Evolutionary conservation across 1,140 invertebrate genomes (phyloP), one percentile per base, ranked within the genome.

Genomic region (Pseudachorutes palmiensis): DNA sequence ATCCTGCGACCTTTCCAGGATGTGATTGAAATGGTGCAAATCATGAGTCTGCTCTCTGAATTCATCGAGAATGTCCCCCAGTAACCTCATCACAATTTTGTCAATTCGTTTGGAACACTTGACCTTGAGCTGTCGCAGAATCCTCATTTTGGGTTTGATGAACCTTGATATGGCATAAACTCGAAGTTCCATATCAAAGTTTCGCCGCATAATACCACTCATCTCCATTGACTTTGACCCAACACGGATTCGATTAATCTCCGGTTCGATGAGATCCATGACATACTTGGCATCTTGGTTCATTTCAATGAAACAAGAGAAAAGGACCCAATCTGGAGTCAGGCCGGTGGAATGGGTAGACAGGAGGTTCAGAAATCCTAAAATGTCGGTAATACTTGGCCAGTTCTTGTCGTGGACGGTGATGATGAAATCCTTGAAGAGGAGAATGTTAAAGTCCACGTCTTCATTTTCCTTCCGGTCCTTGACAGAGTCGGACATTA

Each of bases 311-410:
- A 65, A 65, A 51, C 29, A 2, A n/a, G 63, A 65, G 26, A 59
- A 65, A n/a, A 65, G 63, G 31, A 65, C 49, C 63, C 63, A 65
- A 31, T 65, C 63, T 12, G 63, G 63, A 2, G 63, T 65, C 45
- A 65, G 63, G 5, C 22, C 32, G 12, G 62, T 45, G 2, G 45
- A 22, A 30, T 65, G 19, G 12, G 41, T 26, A 3, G 36, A 65
- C 19, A 65, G 41, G 26, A 65, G 49, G 26, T 59, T 65, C 14
- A 65, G 45, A 58, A 65, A 65, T 3, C 63, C 63, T 5, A 65
- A 28, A 22, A 65, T 65, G 30, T 65, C 63, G 16, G 22, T 65
- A 57, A 65, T 55, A 31, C 45, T 32, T 2, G 26, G 22, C 63
- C 63, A 65, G 19, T 65, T 29, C 45, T 65, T 51, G 28, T 57